A percentile compares a stretch with the other conserved stretches of the same genome.
Evolutionary conservation across 2,888 invertebrate species (phyloP).

Genomic region (Apomyelois bistriatella): DNA sequence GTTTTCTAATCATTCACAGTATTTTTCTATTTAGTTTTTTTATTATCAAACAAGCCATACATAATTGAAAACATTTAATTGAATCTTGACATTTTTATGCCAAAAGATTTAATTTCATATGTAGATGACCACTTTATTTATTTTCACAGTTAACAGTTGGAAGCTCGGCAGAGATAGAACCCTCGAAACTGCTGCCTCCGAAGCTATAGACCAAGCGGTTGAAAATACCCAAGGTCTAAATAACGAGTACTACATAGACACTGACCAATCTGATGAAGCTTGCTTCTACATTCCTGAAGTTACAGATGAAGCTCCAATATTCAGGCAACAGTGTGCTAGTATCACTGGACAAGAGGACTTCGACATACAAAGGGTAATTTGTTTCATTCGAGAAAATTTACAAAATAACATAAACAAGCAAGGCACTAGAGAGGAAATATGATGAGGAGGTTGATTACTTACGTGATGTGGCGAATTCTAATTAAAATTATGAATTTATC

Average conservation of each 20-base stretch:
- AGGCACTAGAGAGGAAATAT: no score
- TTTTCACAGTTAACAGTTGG: conserved; percentile 59
- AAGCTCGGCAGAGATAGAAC: conserved; percentile 48
- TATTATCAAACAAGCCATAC: no score
- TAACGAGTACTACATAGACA: conserved; percentile 45
- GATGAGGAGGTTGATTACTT: no score
- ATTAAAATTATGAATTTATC: no score
- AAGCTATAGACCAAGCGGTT: conserved; percentile 38
- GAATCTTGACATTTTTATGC: no score
- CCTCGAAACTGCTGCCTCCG: conserved; percentile 31
- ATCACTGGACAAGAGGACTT: conserved; percentile 44
- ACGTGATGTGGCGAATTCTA: no score
- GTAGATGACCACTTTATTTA: no score
- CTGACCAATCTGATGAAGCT: conserved; percentile 49
- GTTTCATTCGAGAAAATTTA: not conserved
- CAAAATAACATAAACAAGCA: no score
- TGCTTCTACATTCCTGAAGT: conserved; percentile 62
- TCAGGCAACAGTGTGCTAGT: conserved; percentile 55
- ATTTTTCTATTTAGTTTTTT: no score
- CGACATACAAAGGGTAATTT: conserved; percentile 37
- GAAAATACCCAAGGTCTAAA: conserved; percentile 49
- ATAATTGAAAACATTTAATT: no score
- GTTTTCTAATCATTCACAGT: no score
- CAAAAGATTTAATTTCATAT: no score
- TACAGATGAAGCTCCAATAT: conserved; percentile 36